phyloP scores from a whole-genome alignment of 2,888 invertebrate species.

The Ochropleura leucogaster region DNA sequence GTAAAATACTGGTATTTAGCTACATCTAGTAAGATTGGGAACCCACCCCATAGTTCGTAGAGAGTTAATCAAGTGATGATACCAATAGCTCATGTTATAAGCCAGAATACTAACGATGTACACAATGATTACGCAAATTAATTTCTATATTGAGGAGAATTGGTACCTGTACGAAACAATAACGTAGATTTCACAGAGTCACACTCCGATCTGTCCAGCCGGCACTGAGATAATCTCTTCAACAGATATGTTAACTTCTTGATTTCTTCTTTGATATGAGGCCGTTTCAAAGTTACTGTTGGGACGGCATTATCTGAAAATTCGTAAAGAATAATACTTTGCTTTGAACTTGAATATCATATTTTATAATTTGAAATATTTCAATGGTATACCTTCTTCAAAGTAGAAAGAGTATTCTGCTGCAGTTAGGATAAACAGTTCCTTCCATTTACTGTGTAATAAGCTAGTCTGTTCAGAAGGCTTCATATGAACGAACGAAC shows the following conservation, averaged over 20 bases:
- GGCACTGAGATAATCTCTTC: constrained; percentile 91
- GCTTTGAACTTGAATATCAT: background rate
- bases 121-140: background rate
- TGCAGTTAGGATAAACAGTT: constrained; percentile 95
- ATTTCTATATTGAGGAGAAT: background rate
- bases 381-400: constrained; percentile 91
- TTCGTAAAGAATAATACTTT: constrained; percentile 3
- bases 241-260: constrained; percentile 91
- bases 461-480: constrained; percentile 93
- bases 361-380: background rate
- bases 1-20: too few relatives aligned
- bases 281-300: constrained; percentile 85
- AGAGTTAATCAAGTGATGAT: background rate
- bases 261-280: constrained; percentile 87
- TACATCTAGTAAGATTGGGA: too few relatives aligned
- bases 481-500: constrained; percentile 93
- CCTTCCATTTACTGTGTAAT: constrained; percentile 95
- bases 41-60: too few relatives aligned
- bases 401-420: constrained; percentile 95
- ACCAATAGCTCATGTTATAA: background rate
- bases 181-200: constrained; percentile 96
- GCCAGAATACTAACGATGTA: too few relatives aligned
- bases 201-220: constrained; percentile 95
- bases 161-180: constrained; percentile 94
- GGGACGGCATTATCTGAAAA: constrained; percentile 84